phyloP scores from a whole-genome alignment of 2,888 invertebrate genomes.

The Mylabris sibirica region DNA sequence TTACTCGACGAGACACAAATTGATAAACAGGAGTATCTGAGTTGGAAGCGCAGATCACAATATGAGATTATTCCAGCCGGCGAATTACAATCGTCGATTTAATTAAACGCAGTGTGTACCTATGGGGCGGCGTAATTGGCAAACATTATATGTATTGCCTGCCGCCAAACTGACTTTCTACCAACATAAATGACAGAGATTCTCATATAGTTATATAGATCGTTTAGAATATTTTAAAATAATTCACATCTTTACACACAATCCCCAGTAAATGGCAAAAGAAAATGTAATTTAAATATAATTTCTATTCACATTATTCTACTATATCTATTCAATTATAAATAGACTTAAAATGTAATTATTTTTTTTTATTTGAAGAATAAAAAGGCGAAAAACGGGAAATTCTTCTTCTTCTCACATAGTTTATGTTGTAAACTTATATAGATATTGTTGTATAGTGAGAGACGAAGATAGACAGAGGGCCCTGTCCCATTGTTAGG shows the following conservation, averaged over 20 bases:
- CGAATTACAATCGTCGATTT: slow-evolving; percentile 55
- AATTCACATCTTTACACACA: not conserved
- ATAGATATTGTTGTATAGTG: no score
- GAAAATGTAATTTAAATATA: not conserved
- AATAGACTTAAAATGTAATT: not conserved
- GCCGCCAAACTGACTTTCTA: slow-evolving; percentile 26
- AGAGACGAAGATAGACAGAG: no score
- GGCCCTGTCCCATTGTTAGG: no score
- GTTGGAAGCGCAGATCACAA: slow-evolving; percentile 49
- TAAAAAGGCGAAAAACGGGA: not conserved
- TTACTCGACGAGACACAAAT: slow-evolving; percentile 43
- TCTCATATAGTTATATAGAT: not conserved
- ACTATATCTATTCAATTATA: not conserved
- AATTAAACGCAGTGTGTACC: slow-evolving; percentile 53
- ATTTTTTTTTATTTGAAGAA: not conserved
- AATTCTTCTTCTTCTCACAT: not conserved
- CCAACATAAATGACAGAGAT: slow-evolving; percentile 1
- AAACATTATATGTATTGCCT: slow-evolving; percentile 38
- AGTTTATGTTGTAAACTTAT: not conserved
- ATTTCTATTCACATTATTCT: not conserved
- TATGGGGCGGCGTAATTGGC: slow-evolving; percentile 51
- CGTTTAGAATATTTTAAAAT: no score
- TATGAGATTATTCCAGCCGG: slow-evolving; percentile 51
- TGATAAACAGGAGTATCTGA: slow-evolving; percentile 45
- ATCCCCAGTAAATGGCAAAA: no score